Evolutionary conservation across 2,797 vertebrate genomes (phyloP), one percentile per base, ranked within the genome.

Genomic region (Heterohyrax brucei): DNA sequence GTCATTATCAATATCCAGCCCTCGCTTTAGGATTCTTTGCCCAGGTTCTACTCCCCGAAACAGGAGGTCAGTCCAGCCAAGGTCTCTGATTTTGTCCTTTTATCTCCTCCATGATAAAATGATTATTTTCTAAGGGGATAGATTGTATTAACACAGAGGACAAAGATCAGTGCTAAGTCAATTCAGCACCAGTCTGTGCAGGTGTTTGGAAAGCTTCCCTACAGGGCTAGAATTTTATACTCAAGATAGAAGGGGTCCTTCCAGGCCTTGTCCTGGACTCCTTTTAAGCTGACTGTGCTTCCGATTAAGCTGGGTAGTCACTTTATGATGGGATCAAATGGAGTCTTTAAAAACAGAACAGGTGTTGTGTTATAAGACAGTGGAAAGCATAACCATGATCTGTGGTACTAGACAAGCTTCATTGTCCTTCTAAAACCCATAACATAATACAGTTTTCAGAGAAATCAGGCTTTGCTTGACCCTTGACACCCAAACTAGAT

Each of bases 271-370:
- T n/a, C 7, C 39, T 72, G 5, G 2, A 39, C n/a, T 89, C 89
- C 76, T 68, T 59, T 30, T 91, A 77, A 75, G 14, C 48, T 86
- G n/a, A 82, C 79, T 93, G 44, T 39, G 73, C n/a, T 88, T 93
- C 44, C n/a, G 80, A 16, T 80, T 93, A 84, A 92, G 83, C 62
- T 62, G 70, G 3, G 44, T 30, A 62, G 44, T 90, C 26, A 62
- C 26, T 95, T 87, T 86, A 77, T 56, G 18, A 66, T 86, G 76
- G 26, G 28, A 80, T 91, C 26, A 62, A 95, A 85, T 84, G 8
- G 22, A 9, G 28, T 91, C 81, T 95, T 87, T 75, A 93, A 83
- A 95, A 84, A 59, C 21, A 44, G 64, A 96, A 77, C 61, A 86
- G 24, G 44, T 64, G 53, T 76, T 89, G 9, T 68, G 28, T 94